phyloP scores from a whole-genome alignment of 1,140 invertebrate genomes.

The Procambarus clarkii region DNA sequence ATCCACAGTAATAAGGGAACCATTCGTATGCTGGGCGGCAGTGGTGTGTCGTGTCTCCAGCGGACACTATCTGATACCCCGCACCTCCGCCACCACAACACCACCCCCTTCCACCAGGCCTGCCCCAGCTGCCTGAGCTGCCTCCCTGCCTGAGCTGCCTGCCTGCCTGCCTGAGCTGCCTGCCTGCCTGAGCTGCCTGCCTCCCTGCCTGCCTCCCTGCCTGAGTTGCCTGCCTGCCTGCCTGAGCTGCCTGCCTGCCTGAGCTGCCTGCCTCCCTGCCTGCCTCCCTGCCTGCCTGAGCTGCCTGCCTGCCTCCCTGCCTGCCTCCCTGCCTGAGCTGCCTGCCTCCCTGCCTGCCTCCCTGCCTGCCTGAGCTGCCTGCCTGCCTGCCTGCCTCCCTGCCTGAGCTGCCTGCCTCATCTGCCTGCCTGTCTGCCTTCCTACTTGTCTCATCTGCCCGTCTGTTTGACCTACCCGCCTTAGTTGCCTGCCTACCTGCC shows the following conservation, averaged over 20 bases:
- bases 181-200: not conserved
- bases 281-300: not conserved
- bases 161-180: not conserved
- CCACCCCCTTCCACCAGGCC: no score
- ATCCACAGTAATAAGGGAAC: no score
- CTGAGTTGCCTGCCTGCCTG: not conserved
- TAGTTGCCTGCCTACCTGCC: no score
- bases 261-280: not conserved
- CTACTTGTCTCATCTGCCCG: no score
- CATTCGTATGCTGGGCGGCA: no score
- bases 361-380: not conserved
- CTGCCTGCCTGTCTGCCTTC: no score
- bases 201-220: not conserved
- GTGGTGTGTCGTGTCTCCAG: no score
- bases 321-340: no score
- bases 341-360: no score
- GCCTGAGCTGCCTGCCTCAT: not conserved
- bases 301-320: not conserved
- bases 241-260: not conserved
- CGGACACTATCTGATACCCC: no score
- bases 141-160: not conserved
- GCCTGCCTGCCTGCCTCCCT: not conserved
- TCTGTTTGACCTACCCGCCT: not conserved
- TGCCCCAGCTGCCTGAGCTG: not conserved
- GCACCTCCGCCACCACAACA: no score